A percentile compares a stretch with the other conserved stretches of the same genome.
phyloP scores from a whole-genome alignment of 2,113 vertebrate genomes.

The Tyrannus savana region DNA sequence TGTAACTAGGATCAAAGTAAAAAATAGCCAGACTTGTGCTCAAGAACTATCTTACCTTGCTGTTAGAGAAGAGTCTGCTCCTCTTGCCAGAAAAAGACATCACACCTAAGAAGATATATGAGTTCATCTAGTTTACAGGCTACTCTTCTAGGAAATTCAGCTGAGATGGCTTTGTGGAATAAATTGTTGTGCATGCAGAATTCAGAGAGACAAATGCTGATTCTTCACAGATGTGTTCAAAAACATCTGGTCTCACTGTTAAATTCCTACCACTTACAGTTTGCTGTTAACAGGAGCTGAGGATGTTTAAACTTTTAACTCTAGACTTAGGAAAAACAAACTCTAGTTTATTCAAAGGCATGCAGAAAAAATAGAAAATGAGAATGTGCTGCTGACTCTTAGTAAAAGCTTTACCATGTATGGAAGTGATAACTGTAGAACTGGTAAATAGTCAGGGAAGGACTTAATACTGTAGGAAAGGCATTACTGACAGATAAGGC shows the following conservation, averaged over 20 bases:
- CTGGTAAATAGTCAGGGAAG: not conserved
- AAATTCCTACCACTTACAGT: not conserved
- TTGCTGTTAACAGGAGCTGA: not conserved
- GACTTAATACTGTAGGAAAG: not conserved
- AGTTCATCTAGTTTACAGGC: conserved; percentile 40
- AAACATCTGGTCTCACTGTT: conserved; percentile 17
- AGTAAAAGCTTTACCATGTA: not conserved
- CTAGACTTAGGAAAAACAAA: not conserved
- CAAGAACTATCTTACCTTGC: not conserved
- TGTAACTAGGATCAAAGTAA: not conserved
- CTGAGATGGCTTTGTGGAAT: conserved; percentile 23
- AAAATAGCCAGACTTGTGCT: not conserved
- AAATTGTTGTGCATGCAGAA: conserved; percentile 12
- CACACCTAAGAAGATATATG: conserved; percentile 43
- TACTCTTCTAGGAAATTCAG: conserved; percentile 36
- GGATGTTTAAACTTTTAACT: not conserved
- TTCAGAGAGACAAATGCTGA: conserved; percentile 17
- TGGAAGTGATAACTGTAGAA: not conserved
- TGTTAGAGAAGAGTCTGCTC: not conserved
- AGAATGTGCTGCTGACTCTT: not conserved
- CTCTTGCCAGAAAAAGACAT: conserved; percentile 16
- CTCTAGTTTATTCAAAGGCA: not conserved
- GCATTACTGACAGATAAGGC: not conserved
- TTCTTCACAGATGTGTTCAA: conserved; percentile 31
- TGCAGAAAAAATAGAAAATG: not conserved